phyloP scores from a whole-genome alignment of 2,888 invertebrate genomes.

The Eremobia ochroleuca region DNA sequence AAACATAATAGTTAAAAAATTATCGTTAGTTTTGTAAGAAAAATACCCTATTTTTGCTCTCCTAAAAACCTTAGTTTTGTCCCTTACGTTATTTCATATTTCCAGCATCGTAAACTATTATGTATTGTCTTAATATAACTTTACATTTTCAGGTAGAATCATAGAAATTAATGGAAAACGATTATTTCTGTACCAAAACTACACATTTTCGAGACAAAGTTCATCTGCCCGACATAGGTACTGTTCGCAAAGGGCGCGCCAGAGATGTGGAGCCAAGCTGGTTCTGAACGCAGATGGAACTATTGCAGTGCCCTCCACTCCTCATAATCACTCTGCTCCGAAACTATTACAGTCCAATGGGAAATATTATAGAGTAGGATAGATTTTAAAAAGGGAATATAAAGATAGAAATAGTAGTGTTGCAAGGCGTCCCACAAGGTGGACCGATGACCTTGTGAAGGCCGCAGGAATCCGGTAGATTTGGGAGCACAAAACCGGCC shows the following conservation, averaged over 20 bases:
- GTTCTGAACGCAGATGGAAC: conserved; percentile 23
- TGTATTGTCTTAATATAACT: not conserved
- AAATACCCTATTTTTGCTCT: no score
- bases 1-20: no score
- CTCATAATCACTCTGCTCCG: conserved; percentile 49
- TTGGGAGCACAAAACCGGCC: no score
- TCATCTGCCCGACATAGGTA: conserved; percentile 20
- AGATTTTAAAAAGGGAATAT: not conserved
- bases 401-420: not conserved
- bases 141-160: conserved; percentile 19
- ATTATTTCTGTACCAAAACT: conserved; percentile 18
- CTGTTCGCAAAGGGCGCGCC: conserved; percentile 26
- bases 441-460: no score
- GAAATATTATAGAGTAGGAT: conserved; percentile 20
- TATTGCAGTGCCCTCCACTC: not conserved
- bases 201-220: conserved; percentile 39
- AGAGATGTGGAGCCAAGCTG: conserved; percentile 29
- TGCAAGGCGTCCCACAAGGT: no score
- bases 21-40: no score
- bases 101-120: not conserved
- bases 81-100: no score
- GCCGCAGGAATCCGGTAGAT: no score
- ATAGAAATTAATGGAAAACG: conserved; percentile 18
- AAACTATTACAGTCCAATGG: conserved; percentile 9
- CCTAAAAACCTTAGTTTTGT: no score